Conservation (phyloP, 2,797 vertebrate species). For the Staurois parvus region DNA sequence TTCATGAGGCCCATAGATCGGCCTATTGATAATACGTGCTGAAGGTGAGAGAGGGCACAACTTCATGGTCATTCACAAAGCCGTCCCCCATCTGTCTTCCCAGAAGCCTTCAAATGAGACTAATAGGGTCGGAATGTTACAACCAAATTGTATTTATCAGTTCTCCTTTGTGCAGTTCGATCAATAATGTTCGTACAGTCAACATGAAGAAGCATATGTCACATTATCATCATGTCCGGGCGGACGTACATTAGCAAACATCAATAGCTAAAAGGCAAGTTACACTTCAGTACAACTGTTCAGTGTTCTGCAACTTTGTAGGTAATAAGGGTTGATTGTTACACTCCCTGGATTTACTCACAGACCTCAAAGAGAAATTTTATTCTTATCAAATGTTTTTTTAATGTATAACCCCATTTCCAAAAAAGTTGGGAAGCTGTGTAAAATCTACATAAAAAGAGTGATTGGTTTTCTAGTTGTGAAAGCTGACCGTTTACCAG, state of each 20-base stretch:
- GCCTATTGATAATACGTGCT: conserved; percentile 57
- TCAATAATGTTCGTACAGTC: conserved; percentile 8
- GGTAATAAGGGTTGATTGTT: no score
- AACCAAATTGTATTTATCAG: conserved; percentile 22
- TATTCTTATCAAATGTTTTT: no score
- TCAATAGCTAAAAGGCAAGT: not conserved
- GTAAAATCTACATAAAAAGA: no score
- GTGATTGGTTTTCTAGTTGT: no score
- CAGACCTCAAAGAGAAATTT: no score
- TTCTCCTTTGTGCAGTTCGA: not conserved
- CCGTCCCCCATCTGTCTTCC: conserved; percentile 21
- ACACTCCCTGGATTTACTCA: no score
- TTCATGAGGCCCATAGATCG: conserved; percentile 55
- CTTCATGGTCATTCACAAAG: conserved; percentile 60
- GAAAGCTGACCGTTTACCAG: no score
- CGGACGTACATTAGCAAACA: conserved; percentile 11
- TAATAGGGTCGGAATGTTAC: conserved; percentile 31
- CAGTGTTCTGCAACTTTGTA: no score
- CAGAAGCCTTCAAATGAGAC: conserved; percentile 4
- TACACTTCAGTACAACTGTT: not conserved
- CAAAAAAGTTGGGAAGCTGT: no score
- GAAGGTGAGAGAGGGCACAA: conserved; percentile 64
- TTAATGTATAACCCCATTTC: no score
- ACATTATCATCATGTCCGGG: conserved; percentile 9
- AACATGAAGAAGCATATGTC: conserved; percentile 5